These are phyloP conservation scores for Artibeus lituratus DNA, from an alignment of 2,797 vertebrate genomes.

Conservation along the genomic window DNA sequence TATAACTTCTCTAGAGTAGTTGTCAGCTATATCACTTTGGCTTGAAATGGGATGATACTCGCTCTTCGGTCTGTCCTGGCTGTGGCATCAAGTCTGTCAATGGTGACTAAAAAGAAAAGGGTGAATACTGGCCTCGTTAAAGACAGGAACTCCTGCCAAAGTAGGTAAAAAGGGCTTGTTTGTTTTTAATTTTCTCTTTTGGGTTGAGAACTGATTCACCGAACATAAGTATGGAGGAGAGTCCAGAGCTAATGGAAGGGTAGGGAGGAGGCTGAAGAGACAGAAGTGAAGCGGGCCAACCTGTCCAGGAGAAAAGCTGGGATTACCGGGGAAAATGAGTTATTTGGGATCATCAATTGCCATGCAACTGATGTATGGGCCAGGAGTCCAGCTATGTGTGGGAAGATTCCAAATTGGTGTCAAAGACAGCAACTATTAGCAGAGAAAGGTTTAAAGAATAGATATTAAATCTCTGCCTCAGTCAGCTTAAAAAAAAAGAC, in stretches of 20 bases:
- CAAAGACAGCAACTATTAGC: background rate
- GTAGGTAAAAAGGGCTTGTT: background rate
- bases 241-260: background rate
- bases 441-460: background rate
- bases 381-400: background rate
- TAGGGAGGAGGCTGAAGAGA: background rate
- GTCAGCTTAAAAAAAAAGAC: background rate
- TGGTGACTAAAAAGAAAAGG: background rate
- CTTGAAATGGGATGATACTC: background rate
- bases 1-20: conserved; percentile 1
- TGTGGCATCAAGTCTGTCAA: background rate
- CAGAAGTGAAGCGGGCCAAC: background rate
- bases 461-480: background rate
- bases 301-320: background rate
- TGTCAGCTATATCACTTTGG: background rate
- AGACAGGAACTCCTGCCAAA: conserved; percentile 8
- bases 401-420: background rate
- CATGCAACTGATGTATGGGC: background rate
- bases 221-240: background rate
- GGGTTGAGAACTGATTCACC: background rate
- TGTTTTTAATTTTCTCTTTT: conserved; percentile 4
- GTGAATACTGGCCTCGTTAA: background rate
- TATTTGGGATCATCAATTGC: background rate
- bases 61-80: background rate
- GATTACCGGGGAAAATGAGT: background rate